Evolutionary conservation across 2,888 invertebrate species (phyloP), one percentile per base, ranked within the genome.

Genomic region (Sisyra terminalis): DNA sequence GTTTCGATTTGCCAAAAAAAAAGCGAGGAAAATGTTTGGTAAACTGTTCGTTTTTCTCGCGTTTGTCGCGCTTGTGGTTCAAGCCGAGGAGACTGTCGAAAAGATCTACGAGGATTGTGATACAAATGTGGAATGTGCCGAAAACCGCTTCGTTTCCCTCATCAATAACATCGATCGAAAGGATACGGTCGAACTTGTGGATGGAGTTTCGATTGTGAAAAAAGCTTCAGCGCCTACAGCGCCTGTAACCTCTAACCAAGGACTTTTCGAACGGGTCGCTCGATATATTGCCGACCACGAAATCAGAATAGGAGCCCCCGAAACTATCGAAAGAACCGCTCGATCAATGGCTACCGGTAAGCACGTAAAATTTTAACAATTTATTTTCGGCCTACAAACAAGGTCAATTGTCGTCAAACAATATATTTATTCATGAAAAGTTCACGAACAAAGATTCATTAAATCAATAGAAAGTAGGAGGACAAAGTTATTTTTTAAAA

Each of bases 261-360:
- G 62, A 45, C 53, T 69, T 29, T 53, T 67, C 43, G 67, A 67
- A 47, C 64, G 67, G 48, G 58, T 66, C 49, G 55, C 64, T 46
- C 60, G 65, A 45, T 70, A 65, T 52, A 51, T 70, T 47, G 53
- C 57, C 40, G 63, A 61, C 30, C 67, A 69, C 47, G 64, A 68
- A 50, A 49, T 70, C 43, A 63, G 61, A 50, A 55, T 69, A 38
- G 57, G 52, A 46, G 45, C 64, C 40, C 62, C 67, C 13, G 57
- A 59, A 44, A 57, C 56, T 39, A 55, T 55, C 53, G 52, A 56
- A 50, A 51, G 59, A 55, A 52, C 61, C 53, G 53, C 55, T 45
- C 50, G 48, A 40, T 14, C 48, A 29, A 42, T 53, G 5, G 49
- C 40, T 13, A 14, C 51, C 51, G 52, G 55, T 54, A n/a, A n/a